Evolutionary conservation across 53 echinoderm and acorn worm genomes (phyloP).

Genomic region (Arbacia lixula): DNA sequence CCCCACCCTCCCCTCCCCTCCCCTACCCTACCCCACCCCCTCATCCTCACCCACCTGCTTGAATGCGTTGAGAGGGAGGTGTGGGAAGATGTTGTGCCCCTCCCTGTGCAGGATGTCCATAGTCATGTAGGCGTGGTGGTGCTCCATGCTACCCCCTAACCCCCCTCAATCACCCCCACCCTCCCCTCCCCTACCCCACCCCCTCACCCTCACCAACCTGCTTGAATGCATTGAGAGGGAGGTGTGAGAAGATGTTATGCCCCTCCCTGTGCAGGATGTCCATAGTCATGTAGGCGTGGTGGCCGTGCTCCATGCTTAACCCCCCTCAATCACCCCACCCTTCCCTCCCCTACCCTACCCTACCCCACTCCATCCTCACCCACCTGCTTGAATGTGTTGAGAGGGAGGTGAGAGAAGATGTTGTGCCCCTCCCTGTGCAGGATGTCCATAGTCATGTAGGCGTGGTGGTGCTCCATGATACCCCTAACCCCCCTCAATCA

Average conservation of each 20-base stretch:
- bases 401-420: conserved; percentile 81
- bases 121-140: conserved; percentile 82
- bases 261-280: conserved; percentile 64
- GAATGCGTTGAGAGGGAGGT: conserved; percentile 81
- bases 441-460: conserved; percentile 70
- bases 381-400: conserved; percentile 91
- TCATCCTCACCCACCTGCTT: conserved; percentile 82
- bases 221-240: conserved; percentile 82
- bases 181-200: not conserved
- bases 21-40: too few relatives aligned
- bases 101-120: conserved; percentile 73
- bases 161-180: too few relatives aligned
- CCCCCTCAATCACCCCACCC: too few relatives aligned
- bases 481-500: too few relatives aligned
- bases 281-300: conserved; percentile 80
- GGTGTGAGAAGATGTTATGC: conserved; percentile 78
- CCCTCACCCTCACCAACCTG: conserved; percentile 80
- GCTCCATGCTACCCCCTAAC: too few relatives aligned
- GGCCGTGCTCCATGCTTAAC: conserved; percentile 88
- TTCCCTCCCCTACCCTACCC: not conserved
- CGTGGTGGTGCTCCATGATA: conserved; percentile 91
- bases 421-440: conserved; percentile 74
- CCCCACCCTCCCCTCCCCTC: too few relatives aligned
- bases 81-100: conserved; percentile 78
- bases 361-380: conserved; percentile 53